Base-by-base conservation (phyloP, 1,140 invertebrate species). In the Drosophila kurseongensis region DNA sequence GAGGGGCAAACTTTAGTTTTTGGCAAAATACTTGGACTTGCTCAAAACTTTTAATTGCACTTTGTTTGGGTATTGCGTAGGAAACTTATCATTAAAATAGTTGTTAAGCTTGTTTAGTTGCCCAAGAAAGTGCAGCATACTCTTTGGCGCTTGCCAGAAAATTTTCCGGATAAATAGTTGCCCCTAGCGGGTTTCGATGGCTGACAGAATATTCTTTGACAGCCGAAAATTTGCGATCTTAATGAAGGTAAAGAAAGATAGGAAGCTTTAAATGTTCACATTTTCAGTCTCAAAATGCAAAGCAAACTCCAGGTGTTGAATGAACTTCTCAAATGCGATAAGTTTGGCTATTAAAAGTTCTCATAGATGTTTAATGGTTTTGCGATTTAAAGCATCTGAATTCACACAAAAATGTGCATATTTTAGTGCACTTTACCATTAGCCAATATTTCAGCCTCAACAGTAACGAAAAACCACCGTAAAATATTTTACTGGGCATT, bases 21-120 rank as follows among this genome's bases (percentile, higher is more conserved):
- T 61, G 48, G 47, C 47, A 59, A 76, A 57, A 75, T 80, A 69
- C 73, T 48, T 58, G 38, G 47, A 52, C 61, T 65, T 54, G 48
- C 50, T 44, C 8, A 68, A 83, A 84, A 84, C 61, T 84, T 84
- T 73, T 76, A 84, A 84, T 83, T 83, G 76, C 80, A 79, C 66
- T 83, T 74, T 78, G 67, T 78, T 73, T 58, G 56, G 50, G 52
- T 58, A 62, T 67, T 59, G 68, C 32, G 42, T 63, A 45, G 74
- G 47, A 81, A 80, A 80, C 79, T 61, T 73, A 81, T 77, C 66
- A 81, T 81, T 81, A 81, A 77, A 81, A 81, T 81, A 73, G 73
- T 73, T 78, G 59, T 76, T 60, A 57, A 52, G 59, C 59, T 78
- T 66, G 76, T 56, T 72, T 73, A 73, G 55, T 66, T 73, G 42